Conservation (phyloP, 2,888 invertebrate species). For the Galerucella calmariensis region DNA sequence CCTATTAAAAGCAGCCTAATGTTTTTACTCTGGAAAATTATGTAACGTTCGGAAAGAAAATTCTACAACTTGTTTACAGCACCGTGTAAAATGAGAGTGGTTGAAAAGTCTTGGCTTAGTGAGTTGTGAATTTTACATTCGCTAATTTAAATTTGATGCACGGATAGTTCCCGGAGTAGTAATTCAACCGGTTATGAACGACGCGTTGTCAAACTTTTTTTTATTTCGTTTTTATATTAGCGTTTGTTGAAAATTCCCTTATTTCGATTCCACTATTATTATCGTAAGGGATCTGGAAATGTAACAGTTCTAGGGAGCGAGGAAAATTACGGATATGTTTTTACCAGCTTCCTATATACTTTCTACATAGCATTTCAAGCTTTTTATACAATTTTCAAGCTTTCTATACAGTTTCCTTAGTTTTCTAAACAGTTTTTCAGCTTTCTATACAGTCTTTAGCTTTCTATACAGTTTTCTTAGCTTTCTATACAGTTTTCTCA, state of each 20-base stretch:
- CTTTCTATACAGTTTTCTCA: too few species aligned
- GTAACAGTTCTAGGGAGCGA: too few species aligned
- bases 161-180: conserved; percentile 6
- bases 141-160: conserved; percentile 13
- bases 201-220: conserved; percentile 12
- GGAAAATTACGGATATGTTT: too few species aligned
- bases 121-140: conserved; percentile 11
- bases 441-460: too few species aligned
- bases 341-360: too few species aligned
- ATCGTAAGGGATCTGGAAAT: too few species aligned
- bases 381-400: too few species aligned
- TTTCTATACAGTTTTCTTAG: too few species aligned
- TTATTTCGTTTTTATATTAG: conserved; percentile 9
- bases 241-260: background rate
- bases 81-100: background rate
- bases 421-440: too few species aligned
- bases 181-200: background rate
- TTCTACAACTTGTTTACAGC: background rate
- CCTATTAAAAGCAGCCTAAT: background rate
- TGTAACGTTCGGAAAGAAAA: background rate
- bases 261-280: background rate
- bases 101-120: conserved; percentile 11
- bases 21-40: background rate
- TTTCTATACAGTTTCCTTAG: too few species aligned
- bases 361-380: too few species aligned